phyloP scores from a whole-genome alignment of 2,113 vertebrate genomes.

The Turdus rufiventris region DNA sequence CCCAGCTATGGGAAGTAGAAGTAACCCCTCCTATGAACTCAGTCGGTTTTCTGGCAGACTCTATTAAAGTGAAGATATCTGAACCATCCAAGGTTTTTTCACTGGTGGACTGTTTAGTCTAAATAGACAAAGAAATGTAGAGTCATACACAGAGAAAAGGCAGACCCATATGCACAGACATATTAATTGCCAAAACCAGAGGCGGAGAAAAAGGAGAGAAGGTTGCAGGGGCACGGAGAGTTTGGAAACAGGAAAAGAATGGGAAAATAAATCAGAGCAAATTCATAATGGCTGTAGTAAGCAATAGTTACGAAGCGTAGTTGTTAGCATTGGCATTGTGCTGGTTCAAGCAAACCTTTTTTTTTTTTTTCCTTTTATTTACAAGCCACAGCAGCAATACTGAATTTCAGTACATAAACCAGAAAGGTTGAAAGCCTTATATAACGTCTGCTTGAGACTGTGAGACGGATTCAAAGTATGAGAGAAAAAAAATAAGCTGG shows the following conservation, averaged over 20 bases:
- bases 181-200: conserved; percentile 38
- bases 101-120: conserved; percentile 81
- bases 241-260: conserved; percentile 62
- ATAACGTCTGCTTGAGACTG: conserved; percentile 42
- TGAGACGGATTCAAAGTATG: conserved; percentile 45
- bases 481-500: conserved; percentile 67
- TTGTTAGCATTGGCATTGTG: conserved; percentile 57
- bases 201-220: conserved; percentile 39
- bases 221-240: conserved; percentile 14
- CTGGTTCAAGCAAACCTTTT: conserved; percentile 57
- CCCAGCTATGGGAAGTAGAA: conserved; percentile 77
- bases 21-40: conserved; percentile 89
- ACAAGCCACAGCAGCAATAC: conserved; percentile 67
- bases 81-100: conserved; percentile 80
- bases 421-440: conserved; percentile 45
- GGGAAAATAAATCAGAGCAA: conserved; percentile 71
- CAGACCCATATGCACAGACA: not conserved
- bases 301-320: conserved; percentile 66
- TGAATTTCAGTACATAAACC: conserved; percentile 56
- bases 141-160: conserved; percentile 69
- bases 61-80: conserved; percentile 83
- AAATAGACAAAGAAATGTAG: conserved; percentile 77
- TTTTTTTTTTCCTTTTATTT: not conserved
- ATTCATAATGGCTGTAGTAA: conserved; percentile 59
- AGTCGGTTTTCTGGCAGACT: conserved; percentile 80